Evolutionary conservation across 2,888 invertebrate species (phyloP), one percentile per base, ranked within the genome.

Genomic region (Thumatha senex): DNA sequence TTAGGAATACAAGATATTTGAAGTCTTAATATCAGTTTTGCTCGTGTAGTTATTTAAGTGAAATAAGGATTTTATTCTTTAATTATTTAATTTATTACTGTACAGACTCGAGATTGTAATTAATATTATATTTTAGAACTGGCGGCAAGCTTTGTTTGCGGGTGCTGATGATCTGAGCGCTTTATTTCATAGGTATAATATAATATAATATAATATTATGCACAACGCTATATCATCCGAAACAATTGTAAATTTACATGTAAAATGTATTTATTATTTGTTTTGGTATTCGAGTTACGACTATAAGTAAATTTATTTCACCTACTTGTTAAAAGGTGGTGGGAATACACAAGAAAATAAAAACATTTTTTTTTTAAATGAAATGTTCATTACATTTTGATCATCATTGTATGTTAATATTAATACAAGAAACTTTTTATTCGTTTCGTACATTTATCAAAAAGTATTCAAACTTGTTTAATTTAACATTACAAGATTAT

Each of bases 121-220:
- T 15, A 45, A 36, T 8, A 29, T 12, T 44, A 8, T 56, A 53
- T 51, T 40, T 11, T 35, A 43, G 48, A 42, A 52, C 43, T 38
- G 66, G 53, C 66, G 67, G 70, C 56, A 12, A 39, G 53, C 54
- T 64, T 70, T 68, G 71, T 65, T 70, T 67, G 71, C 64, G 50
- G 57, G 61, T 62, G 45, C 52, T 46, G 56, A 52, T 56, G 61
- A 56, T 56, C 51, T 44, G 53, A 52, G 58, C 63, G 61, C 67
- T 76, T 74, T 70, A 74, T 70, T 67, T 61, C 58, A 50, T 51
- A 54, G 68, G 66, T 70, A 74, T 72, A 69, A 73, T 66, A 61
- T 12, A 38, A 14, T n/a, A 60, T 70, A 68, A 72, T 8, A 14
- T 12, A 38, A 14, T 38, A 38, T 38, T 50, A 60, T 57, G 58